Base-by-base conservation (phyloP, 2,797 vertebrate genomes). In the Tragelaphus eurycerus region DNA sequence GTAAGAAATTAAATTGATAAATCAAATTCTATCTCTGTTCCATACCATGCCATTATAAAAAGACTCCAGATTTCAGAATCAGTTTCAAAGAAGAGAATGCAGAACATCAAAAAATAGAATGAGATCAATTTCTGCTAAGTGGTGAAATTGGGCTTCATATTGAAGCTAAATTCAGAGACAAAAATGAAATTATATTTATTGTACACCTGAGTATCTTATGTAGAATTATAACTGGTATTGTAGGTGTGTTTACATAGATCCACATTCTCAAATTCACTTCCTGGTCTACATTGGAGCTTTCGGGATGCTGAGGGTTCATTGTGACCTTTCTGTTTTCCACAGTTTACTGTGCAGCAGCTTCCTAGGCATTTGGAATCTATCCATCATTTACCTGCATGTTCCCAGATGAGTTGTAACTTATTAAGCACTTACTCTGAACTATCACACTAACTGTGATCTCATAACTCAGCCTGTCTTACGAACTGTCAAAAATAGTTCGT, bases 401-500 rank as follows among this genome's bases (percentile, higher is more conserved):
- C 89, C 92, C 93, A 43, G 54, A 38, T 93, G 67, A 94, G 81
- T 95, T 76, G 38, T 92, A 89, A 95, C 74, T 38, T 48, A 95
- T 90, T 62, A 95, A 93, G 48, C 43, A 27, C 96, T 96, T 86
- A 85, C 87, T 90, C 29, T 88, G 87, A 97, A 87, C 50, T 52
- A 89, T 97, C 67, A 71, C n/a, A 89, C 29, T 96, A 85, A 97
- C 94, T 71, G 7, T 2, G 11, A 46, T 93, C 76, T 87, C 85
- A 96, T 97, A 86, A 95, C 48, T 98, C 96, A 96, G 96, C 67
- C 59, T 88, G 87, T 95, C 95, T 87, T 88, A 87, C 19, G 85
- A 96, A 96, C 91, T 83, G 79, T 97, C 89, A 95, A 88, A 97
- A 96, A 85, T 46, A 95, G 50, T 46, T 95, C 54, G 79, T 92